Evolutionary conservation across 2,888 invertebrate genomes (phyloP), one percentile per base, ranked within the genome.

Genomic region (Cosmia pyralina): DNA sequence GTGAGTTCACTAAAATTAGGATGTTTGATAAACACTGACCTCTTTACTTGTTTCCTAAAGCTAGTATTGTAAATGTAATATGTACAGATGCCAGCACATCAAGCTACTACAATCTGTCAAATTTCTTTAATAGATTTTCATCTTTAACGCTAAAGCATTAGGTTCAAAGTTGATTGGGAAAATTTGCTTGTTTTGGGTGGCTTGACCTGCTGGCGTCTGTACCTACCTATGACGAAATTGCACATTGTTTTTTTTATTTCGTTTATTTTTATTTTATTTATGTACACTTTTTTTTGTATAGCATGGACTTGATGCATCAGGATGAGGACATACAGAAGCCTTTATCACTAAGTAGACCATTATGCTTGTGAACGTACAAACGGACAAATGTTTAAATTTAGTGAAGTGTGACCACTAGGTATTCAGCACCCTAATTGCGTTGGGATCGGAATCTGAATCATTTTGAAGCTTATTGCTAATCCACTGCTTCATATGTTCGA

Each of bases 1-100:
- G 74, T 62, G 67, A 79, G 76, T 77, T 79, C 64, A 71, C 73
- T 79, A 65, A 77, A 81, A 81, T 83, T 81, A 78, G 76, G 59
- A 72, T 72, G 69, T 79, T 79, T 77, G 70, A 72, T 81, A 76
- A 84, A 74, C 57, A 57, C 59, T 71, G 80, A 69, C 70, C 75
- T 83, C 62, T 69, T 82, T 81, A 34, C 41, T 64, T 34, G 52
- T 78, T 72, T 57, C 57, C 34, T 68, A 68, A 67, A 57, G 19
- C 50, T 44, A 66, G 38, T 52, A 41, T 48, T 19, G 46, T 55
- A 52, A 64, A 52, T 55, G 52, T n/a, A 34, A 1, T 41, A 41
- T 41, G 8, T n/a, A n/a, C n/a, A n/a, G n/a, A n/a, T n/a, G n/a
- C n/a, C n/a, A n/a, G n/a, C n/a, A n/a, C n/a, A n/a, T n/a, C n/a